phyloP scores from a whole-genome alignment of 2,113 vertebrate species.

The Malaclemys terrapin region DNA sequence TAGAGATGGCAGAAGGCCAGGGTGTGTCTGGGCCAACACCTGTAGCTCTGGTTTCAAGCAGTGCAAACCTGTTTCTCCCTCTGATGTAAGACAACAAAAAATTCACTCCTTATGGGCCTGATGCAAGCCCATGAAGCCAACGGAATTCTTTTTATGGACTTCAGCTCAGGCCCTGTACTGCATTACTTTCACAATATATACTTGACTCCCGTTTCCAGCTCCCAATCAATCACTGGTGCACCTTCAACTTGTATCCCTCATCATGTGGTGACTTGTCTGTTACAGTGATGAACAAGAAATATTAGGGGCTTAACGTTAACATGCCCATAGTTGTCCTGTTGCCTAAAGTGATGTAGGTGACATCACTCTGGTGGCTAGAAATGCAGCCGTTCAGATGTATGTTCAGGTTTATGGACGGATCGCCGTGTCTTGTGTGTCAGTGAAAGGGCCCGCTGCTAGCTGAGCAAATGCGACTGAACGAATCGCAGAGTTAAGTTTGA shows the following conservation, averaged over 20 bases:
- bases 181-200: background rate
- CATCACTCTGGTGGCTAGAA: accelerated
- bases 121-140: accelerated
- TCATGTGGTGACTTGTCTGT: background rate
- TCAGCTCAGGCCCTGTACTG: accelerated
- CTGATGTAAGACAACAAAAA: background rate
- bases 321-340: background rate
- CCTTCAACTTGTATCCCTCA: background rate
- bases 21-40: background rate
- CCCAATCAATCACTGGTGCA: background rate
- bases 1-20: accelerated
- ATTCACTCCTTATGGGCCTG: background rate
- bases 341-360: background rate
- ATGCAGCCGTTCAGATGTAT: accelerated
- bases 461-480: too few species aligned
- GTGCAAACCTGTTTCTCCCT: background rate
- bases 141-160: accelerated
- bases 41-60: background rate
- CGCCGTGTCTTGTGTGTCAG: too few species aligned
- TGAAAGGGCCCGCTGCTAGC: too few species aligned
- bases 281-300: background rate
- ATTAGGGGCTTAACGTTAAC: background rate
- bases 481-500: too few species aligned
- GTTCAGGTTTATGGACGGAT: too few species aligned
- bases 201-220: background rate